A percentile compares a stretch with the other conserved stretches of the same genome.
These are phyloP conservation scores for Halichoerus grypus DNA, from an alignment of 2,113 vertebrate species.

Conservation along the genomic window DNA sequence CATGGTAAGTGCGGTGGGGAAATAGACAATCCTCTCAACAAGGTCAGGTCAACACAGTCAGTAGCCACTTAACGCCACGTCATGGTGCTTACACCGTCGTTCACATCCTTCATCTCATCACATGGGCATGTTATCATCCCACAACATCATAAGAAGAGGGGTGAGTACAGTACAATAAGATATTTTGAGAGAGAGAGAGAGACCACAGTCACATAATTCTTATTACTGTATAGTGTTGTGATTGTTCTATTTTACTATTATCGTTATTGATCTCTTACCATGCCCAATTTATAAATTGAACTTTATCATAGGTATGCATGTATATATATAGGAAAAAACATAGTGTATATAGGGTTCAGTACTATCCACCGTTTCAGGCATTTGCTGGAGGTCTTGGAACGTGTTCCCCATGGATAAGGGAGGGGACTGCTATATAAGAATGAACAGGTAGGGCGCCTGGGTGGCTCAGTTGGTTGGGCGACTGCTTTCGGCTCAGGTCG, in stretches of 20 bases:
- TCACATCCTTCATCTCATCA: background rate
- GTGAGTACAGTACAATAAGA: background rate
- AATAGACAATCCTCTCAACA: background rate
- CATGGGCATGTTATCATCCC: background rate
- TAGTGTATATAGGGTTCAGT: background rate
- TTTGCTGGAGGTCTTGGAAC: background rate
- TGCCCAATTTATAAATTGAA: background rate
- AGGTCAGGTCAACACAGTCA: background rate
- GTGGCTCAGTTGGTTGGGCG: too few species aligned
- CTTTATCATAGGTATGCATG: background rate
- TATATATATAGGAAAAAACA: background rate
- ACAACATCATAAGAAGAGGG: background rate
- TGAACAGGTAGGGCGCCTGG: background rate
- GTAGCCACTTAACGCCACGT: accelerated
- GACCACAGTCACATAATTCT: background rate
- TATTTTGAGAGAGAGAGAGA: background rate
- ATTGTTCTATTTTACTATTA: background rate
- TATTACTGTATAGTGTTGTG: background rate
- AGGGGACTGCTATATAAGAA: background rate
- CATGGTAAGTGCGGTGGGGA: accelerated
- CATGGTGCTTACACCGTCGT: accelerated
- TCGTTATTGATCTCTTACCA: background rate
- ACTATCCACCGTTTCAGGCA: background rate
- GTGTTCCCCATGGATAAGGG: background rate
- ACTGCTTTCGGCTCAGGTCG: too few species aligned